Evolutionary conservation across 2,113 vertebrate genomes (phyloP), one percentile per base, ranked within the genome.

Genomic region (Euleptes europaea): DNA sequence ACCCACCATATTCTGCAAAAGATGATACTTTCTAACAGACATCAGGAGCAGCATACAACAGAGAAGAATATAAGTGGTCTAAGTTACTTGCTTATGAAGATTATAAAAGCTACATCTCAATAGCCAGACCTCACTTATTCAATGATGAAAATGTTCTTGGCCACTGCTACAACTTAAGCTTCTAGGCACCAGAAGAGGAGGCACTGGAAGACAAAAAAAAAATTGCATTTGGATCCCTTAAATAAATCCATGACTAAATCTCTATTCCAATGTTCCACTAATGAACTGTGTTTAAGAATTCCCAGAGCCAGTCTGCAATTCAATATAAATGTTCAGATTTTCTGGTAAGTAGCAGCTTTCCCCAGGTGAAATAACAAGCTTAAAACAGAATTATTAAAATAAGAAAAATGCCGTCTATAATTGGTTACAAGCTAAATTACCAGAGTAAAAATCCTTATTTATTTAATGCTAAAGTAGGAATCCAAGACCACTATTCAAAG

Each of bases 241-340:
- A 63, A 85, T 80, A 79, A 80, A 72, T 40, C 77, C 57, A 73
- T 80, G 69, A 38, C 77, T 73, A 85, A 80, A 65, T 28, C 14
- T 8, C 42, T 73, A 15, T 79, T 85, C 14, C 78, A 79, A 80
- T 65, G 57, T 79, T 73, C 42, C 49, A 72, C 40, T 80, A 85
- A 85, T 85, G 40, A 80, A 85, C 73, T 79, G 51, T 65, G 31
- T 72, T 79, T 79, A 79, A 79, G 84, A 72, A 85, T 80, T 85
- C 77, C 77, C 84, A 79, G 40, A 80, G 40, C 40, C 84, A 65
- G 51, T 73, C 31, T 80, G 77, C 84, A 85, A 49, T 80, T 80
- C 79, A 85, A 80, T 85, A 73, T 13, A 38, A 80, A 72, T 85
- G 84, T 47, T 85, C 51, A 38, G 54, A 80, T 80, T 38, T 42